A percentile compares a stretch with the other conserved stretches of the same genome.
phyloP scores from a whole-genome alignment of 2,888 invertebrate genomes.

The Pogonocherus hispidulus region DNA sequence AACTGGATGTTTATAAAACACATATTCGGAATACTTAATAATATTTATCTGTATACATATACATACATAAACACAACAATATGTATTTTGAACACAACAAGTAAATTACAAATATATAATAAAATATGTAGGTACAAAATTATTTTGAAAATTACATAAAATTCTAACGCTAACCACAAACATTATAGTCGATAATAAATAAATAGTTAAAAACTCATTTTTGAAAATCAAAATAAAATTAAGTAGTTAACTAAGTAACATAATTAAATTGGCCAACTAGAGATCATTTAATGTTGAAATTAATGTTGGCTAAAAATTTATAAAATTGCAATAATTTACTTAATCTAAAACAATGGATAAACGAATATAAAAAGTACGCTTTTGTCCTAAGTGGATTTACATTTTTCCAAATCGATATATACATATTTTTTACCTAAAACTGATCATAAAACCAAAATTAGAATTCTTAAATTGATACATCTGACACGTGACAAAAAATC shows the following conservation, averaged over 20 bases:
- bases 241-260: slow-evolving; percentile 43
- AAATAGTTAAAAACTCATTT: slow-evolving; percentile 53
- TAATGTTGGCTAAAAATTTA: slow-evolving; percentile 36
- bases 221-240: slow-evolving; percentile 45
- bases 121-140: slow-evolving; percentile 60
- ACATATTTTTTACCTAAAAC: slow-evolving; percentile 49
- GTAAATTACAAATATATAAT: slow-evolving; percentile 63
- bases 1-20: slow-evolving; percentile 67
- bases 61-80: slow-evolving; percentile 70
- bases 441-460: slow-evolving; percentile 46
- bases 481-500: slow-evolving; percentile 55
- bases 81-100: slow-evolving; percentile 69
- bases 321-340: slow-evolving; percentile 38
- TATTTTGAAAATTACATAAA: slow-evolving; percentile 43
- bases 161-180: slow-evolving; percentile 49
- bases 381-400: slow-evolving; percentile 51
- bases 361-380: slow-evolving; percentile 48
- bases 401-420: slow-evolving; percentile 53
- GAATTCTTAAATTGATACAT: slow-evolving; percentile 45
- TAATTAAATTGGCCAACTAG: slow-evolving; percentile 41
- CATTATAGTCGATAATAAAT: slow-evolving; percentile 49
- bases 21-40: slow-evolving; percentile 66
- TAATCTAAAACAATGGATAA: slow-evolving; percentile 44
- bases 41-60: slow-evolving; percentile 68
- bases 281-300: slow-evolving; percentile 46